Evolutionary conservation across 2,888 invertebrate genomes (phyloP).

Genomic region (Phania funesta): DNA sequence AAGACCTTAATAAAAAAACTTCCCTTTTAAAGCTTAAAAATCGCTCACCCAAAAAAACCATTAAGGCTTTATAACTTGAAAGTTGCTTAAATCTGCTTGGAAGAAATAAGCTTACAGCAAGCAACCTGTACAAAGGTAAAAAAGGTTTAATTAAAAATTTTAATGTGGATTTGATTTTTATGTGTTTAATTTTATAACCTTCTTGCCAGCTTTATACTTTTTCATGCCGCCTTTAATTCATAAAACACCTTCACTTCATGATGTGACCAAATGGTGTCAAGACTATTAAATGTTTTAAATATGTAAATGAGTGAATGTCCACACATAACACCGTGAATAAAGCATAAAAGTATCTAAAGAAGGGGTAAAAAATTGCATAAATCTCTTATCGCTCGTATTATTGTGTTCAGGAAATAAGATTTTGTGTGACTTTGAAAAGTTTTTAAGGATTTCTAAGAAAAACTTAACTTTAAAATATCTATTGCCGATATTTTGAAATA

Average conservation of each 20-base stretch:
- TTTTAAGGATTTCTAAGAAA: no score
- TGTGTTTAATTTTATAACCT: conserved; percentile 53
- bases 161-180: conserved; percentile 63
- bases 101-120: background rate
- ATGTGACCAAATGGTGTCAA: conserved; percentile 19
- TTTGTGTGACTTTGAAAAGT: no score
- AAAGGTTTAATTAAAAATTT: conserved; percentile 51
- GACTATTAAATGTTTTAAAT: conserved; percentile 53
- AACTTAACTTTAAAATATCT: no score
- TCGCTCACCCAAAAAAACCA: no score
- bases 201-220: no score
- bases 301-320: conserved; percentile 59
- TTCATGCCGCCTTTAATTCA: background rate
- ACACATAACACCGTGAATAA: conserved; percentile 30
- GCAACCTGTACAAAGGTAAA: background rate
- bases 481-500: no score
- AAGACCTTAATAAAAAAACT: background rate
- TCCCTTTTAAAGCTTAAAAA: background rate
- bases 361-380: no score
- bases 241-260: conserved; percentile 4
- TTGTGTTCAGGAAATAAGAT: no score
- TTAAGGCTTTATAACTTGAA: no score
- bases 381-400: no score
- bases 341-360: no score
- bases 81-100: background rate